Conservation (phyloP, 2,113 vertebrate genomes). For the Thymallus thymallus region DNA sequence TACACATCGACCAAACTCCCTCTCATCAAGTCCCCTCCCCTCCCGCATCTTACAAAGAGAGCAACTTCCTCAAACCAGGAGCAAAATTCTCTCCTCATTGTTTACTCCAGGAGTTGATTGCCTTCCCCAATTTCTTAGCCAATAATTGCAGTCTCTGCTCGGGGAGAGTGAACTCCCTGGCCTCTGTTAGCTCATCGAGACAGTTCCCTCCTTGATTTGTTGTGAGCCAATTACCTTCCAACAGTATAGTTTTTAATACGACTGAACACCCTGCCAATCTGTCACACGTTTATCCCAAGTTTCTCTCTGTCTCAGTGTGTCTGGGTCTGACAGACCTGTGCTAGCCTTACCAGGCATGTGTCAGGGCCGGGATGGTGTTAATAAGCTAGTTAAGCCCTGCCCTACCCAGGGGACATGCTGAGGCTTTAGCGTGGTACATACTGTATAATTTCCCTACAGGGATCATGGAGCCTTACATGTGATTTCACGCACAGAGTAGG, state of each 20-base stretch:
- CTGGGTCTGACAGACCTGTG: slow-evolving; percentile 23
- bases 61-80: no score
- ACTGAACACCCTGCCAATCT: slow-evolving; percentile 27
- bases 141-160: neutral
- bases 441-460: neutral
- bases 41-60: slow-evolving; percentile 7
- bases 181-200: slow-evolving; percentile 8
- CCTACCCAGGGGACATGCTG: slow-evolving; percentile 18
- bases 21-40: neutral
- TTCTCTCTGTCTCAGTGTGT: slow-evolving; percentile 8
- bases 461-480: neutral
- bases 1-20: neutral
- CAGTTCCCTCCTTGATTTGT: neutral
- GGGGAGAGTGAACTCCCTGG: slow-evolving; percentile 19
- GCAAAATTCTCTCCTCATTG: neutral
- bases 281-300: slow-evolving; percentile 31
- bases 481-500: neutral
- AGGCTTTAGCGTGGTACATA: neutral
- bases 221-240: slow-evolving; percentile 2
- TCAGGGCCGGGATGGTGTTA: slow-evolving; percentile 31
- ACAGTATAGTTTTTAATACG: neutral
- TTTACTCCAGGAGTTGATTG: neutral
- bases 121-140: neutral
- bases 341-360: slow-evolving; percentile 32
- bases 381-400: neutral